Percentiles rank a stretch among this genome's conserved stretches.
Evolutionary conservation across 1,140 invertebrate genomes (phyloP).

Genomic region (Adoxophyes honmai): DNA sequence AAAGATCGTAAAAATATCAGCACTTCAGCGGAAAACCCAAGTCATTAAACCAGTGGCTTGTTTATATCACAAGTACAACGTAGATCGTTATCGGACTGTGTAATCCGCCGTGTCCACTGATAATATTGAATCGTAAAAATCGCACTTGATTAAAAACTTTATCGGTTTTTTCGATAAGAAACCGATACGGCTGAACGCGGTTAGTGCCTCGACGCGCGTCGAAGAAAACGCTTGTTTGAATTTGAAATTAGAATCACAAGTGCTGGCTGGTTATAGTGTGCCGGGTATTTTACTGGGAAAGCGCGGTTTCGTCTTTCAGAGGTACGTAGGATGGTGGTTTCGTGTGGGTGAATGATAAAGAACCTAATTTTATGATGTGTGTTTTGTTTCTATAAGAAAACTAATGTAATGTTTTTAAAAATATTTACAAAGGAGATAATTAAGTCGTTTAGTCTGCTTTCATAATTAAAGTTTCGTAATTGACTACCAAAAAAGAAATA

Average conservation of each 20-base stretch:
- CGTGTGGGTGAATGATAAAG: not conserved
- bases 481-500: too few relatives aligned
- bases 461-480: too few relatives aligned
- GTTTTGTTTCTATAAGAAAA: too few relatives aligned
- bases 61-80: constrained; percentile 15
- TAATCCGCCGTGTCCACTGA: constrained; percentile 68
- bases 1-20: too few relatives aligned
- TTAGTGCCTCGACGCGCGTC: constrained; percentile 26
- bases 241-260: constrained; percentile 5
- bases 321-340: not conserved
- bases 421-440: too few relatives aligned
- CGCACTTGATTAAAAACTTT: constrained; percentile 56
- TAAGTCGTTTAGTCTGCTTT: too few relatives aligned
- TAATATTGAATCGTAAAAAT: constrained; percentile 68
- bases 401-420: too few relatives aligned
- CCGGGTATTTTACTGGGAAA: not conserved
- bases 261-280: not conserved
- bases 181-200: constrained; percentile 34
- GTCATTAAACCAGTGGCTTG: constrained; percentile 14
- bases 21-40: not conserved
- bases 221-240: not conserved
- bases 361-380: not conserved
- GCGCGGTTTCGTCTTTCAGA: not conserved
- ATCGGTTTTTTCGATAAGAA: constrained; percentile 29
- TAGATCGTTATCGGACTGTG: constrained; percentile 56